Evolutionary conservation across 1,140 invertebrate species (phyloP), one percentile per base, ranked within the genome.

Genomic region (Trichonephila clavata): DNA sequence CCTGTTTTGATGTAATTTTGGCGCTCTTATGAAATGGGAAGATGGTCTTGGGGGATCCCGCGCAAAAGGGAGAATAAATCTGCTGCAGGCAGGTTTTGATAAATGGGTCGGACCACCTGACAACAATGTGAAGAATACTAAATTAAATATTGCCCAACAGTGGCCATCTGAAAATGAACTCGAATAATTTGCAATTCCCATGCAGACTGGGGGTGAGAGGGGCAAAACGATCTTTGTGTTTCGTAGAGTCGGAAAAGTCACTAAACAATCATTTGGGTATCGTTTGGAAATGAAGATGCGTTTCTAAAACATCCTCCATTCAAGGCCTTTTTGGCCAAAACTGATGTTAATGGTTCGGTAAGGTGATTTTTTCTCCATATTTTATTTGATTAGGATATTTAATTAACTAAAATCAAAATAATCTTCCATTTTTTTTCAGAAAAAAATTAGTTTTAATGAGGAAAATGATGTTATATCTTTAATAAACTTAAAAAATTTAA

Each of bases 1-100:
- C 60, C 87, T 89, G 87, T 89, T 89, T 89, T 90, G 89, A 90
- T 90, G 89, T 61, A 90, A 90, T 90, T 90, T 90, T 90, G 68
- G 89, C 68, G 68, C 68, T 68, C 87, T 89, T 77, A 32, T 71
- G 84, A 86, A 71, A 77, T 39, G 63, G 39, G 87, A 71, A 68
- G 87, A 68, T 89, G 87, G 68, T 71, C 63, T 71, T 89, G 87
- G 39, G 50, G 60, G 63, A 71, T 18, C 39, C 39, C 21, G 32
- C 10, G 27, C 27, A n/a, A 24, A 32, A 7, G 63, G 43, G 16
- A 27, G 24, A 77, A 77, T 77, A 77, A 77, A 77, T 77, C 84
- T 86, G 84, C 84, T 63, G 21, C 21, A 61, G 84, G 84, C 84
- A 86, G 84, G 59, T 60, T 86, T 86, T 86, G 84, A 86, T 86